These are phyloP conservation scores for Ladona fulva DNA, from an alignment of 1,140 invertebrate genomes.

Conservation along the genomic window DNA sequence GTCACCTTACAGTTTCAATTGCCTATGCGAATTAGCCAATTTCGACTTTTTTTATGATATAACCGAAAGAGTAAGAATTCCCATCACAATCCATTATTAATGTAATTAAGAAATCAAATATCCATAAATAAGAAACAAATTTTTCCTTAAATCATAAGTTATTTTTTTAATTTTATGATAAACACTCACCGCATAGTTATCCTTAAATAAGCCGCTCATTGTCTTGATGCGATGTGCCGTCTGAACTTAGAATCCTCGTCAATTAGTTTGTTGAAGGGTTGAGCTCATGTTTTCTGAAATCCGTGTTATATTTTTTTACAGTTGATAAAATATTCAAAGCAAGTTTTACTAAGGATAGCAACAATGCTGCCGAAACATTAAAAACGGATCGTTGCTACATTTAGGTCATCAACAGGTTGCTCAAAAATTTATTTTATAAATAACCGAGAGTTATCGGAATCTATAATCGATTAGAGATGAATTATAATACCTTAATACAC, in stretches of 20 bases:
- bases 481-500: background rate
- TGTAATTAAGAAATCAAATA: too few species aligned
- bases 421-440: conserved; percentile 12
- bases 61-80: too few species aligned
- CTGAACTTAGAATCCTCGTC: background rate
- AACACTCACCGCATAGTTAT: background rate
- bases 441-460: too few species aligned
- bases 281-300: background rate
- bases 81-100: too few species aligned
- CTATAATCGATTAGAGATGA: background rate
- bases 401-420: conserved; percentile 1
- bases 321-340: background rate
- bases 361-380: background rate
- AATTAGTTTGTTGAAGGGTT: background rate
- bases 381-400: background rate
- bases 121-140: too few species aligned
- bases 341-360: too few species aligned
- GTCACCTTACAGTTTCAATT: too few species aligned
- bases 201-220: background rate
- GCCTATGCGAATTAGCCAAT: too few species aligned
- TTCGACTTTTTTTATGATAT: too few species aligned
- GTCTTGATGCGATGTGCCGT: background rate
- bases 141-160: too few species aligned
- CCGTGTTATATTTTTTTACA: background rate
- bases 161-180: too few species aligned